Evolutionary conservation across 2,888 invertebrate genomes (phyloP).

Genomic region (Latrodectus hesperus): DNA sequence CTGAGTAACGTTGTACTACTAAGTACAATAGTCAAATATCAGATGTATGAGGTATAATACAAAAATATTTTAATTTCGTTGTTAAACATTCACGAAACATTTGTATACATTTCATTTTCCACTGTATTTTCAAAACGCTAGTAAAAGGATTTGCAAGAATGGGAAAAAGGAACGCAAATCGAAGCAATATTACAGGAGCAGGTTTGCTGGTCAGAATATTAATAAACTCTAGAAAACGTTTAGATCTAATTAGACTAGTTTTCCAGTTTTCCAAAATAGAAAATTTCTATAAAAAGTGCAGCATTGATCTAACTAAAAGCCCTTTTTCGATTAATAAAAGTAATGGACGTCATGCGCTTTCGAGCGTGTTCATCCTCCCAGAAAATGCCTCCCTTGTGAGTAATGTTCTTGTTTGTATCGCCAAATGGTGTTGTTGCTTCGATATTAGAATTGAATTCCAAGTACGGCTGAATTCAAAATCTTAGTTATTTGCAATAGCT

Average conservation of each 20-base stretch:
- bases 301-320: constrained; percentile 57
- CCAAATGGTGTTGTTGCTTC: constrained; percentile 36
- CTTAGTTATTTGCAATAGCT: too few relatives aligned
- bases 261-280: constrained; percentile 30
- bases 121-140: background rate
- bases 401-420: constrained; percentile 46
- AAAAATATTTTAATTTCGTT: too few relatives aligned
- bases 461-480: background rate
- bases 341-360: constrained; percentile 40
- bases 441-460: background rate
- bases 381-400: constrained; percentile 31
- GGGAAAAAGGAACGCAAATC: background rate
- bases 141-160: background rate
- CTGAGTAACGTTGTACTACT: too few relatives aligned
- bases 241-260: constrained; percentile 48
- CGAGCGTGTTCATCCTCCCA: constrained; percentile 2
- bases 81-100: background rate
- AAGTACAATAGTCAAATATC: too few relatives aligned
- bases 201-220: constrained; percentile 19
- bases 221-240: constrained; percentile 33
- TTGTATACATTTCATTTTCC: background rate
- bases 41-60: too few relatives aligned
- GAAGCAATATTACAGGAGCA: background rate
- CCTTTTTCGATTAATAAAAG: constrained; percentile 45
- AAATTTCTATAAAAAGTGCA: constrained; percentile 40